A percentile compares a stretch with the other conserved stretches of the same genome.
phyloP scores from a whole-genome alignment of 2,888 invertebrate species.

The Hypselothyrea guttata region DNA sequence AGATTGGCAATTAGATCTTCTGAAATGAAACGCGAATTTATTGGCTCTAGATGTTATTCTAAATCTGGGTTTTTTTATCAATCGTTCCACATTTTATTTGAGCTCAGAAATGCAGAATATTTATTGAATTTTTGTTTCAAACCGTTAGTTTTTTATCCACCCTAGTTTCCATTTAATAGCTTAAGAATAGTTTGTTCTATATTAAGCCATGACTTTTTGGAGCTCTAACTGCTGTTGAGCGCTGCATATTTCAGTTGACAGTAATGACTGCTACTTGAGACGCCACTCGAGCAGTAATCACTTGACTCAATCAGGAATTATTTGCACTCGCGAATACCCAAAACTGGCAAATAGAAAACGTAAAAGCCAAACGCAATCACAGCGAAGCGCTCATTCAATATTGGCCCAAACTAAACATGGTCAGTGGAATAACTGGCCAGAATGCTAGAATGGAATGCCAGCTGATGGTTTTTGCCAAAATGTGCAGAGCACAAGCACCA shows the following conservation, averaged over 20 bases:
- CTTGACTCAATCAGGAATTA: constrained; percentile 61
- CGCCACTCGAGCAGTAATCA: constrained; percentile 24
- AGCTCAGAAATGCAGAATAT: too few species aligned
- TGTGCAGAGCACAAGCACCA: constrained; percentile 1
- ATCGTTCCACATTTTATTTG: too few species aligned
- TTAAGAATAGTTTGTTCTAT: too few species aligned
- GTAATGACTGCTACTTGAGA: constrained; percentile 29
- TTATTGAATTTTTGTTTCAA: too few species aligned
- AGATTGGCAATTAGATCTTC: too few species aligned
- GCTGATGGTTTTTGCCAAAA: constrained; percentile 6
- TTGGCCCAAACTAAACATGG: constrained; percentile 39
- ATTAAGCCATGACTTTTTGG: too few species aligned
- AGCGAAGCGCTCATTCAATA: constrained; percentile 44
- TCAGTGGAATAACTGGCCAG: constrained; percentile 28
- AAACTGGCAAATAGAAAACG: constrained; percentile 55
- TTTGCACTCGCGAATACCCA: constrained; percentile 57
- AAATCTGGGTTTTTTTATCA: too few species aligned
- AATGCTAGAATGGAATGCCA: constrained; percentile 4
- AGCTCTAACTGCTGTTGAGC: too few species aligned
- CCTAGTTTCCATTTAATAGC: too few species aligned
- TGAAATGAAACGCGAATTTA: too few species aligned
- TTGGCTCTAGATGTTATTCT: too few species aligned
- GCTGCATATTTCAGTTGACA: constrained; percentile 7
- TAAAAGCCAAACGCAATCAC: constrained; percentile 20
- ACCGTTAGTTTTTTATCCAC: too few species aligned